Evolutionary conservation across 2,888 invertebrate genomes (phyloP).

Genomic region (Helicoverpa assulta): DNA sequence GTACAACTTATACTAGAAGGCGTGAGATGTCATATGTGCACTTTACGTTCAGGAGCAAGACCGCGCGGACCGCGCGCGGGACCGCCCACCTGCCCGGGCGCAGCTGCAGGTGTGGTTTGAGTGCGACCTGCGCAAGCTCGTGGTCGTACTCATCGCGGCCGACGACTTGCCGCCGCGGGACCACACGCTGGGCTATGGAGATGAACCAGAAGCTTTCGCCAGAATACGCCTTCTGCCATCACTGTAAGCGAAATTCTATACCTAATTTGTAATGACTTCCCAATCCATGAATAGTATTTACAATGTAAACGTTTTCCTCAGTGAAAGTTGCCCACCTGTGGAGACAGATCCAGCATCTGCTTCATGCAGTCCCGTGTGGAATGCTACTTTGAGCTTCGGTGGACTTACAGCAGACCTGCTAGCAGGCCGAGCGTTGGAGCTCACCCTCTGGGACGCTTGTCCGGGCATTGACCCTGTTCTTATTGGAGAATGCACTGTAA

Average conservation of each 20-base stretch:
- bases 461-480: slow-evolving; percentile 95
- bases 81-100: slow-evolving; percentile 94
- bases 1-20: slow-evolving; percentile 42
- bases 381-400: slow-evolving; percentile 96
- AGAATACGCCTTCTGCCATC: slow-evolving; percentile 95
- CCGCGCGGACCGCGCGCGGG: slow-evolving; percentile 84
- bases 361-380: slow-evolving; percentile 97
- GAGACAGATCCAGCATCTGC: slow-evolving; percentile 96
- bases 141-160: slow-evolving; percentile 96
- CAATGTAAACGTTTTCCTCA: slow-evolving; percentile 69
- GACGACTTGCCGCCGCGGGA: slow-evolving; percentile 95
- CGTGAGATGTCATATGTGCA: slow-evolving; percentile 40
- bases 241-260: slow-evolving; percentile 91
- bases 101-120: slow-evolving; percentile 98
- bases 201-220: slow-evolving; percentile 95
- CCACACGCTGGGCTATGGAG: slow-evolving; percentile 94
- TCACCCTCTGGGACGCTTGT: slow-evolving; percentile 96
- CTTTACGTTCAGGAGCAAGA: slow-evolving; percentile 83
- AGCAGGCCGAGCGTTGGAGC: slow-evolving; percentile 95
- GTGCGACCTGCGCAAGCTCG: slow-evolving; percentile 94
- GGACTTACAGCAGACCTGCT: slow-evolving; percentile 94
- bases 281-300: neutral
- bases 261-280: too few species aligned
- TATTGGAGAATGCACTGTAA: slow-evolving; percentile 94
- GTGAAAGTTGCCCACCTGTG: slow-evolving; percentile 93